Percentiles rank a stretch among this genome's conserved stretches.
Conservation (phyloP, 1,140 invertebrate genomes). For the Trichoplusia ni region DNA sequence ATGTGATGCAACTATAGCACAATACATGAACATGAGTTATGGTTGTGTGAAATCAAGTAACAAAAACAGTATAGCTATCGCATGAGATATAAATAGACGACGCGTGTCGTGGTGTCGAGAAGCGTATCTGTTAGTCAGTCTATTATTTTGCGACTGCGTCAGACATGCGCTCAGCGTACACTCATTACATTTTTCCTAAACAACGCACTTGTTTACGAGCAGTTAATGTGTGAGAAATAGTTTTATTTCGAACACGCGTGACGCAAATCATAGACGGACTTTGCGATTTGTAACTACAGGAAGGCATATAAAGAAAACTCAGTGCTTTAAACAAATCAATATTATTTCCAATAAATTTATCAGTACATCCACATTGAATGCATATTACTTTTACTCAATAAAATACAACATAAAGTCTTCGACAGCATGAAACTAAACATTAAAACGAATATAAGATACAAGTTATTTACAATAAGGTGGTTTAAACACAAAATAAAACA, state of each 20-base stretch:
- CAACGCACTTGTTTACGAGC: constrained; percentile 10
- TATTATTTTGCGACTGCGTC: constrained; percentile 42
- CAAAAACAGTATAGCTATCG: constrained; percentile 21
- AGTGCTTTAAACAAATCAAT: constrained; percentile 77
- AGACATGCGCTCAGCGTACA: constrained; percentile 7
- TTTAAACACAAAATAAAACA: constrained; percentile 78
- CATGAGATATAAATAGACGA: constrained; percentile 35
- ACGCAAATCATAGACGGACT: not conserved
- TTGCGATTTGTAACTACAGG: not conserved
- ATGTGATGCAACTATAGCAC: too few relatives aligned
- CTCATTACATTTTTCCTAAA: constrained; percentile 1
- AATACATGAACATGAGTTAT: too few relatives aligned
- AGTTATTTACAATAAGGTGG: constrained; percentile 76
- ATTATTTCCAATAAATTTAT: constrained; percentile 81
- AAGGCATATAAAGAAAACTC: constrained; percentile 44
- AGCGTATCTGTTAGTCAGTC: constrained; percentile 39
- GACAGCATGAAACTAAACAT: constrained; percentile 72
- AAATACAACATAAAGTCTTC: constrained; percentile 77
- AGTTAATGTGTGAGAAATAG: constrained; percentile 10
- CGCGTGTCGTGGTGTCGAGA: constrained; percentile 29
- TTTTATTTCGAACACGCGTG: constrained; percentile 2
- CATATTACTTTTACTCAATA: constrained; percentile 66
- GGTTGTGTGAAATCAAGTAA: not conserved
- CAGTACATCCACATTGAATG: constrained; percentile 79
- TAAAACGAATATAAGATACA: constrained; percentile 64